Percentiles rank a stretch among this genome's conserved stretches.
Evolutionary conservation across 2,113 vertebrate genomes (phyloP).

Genomic region (Petrocephalus zakoni): DNA sequence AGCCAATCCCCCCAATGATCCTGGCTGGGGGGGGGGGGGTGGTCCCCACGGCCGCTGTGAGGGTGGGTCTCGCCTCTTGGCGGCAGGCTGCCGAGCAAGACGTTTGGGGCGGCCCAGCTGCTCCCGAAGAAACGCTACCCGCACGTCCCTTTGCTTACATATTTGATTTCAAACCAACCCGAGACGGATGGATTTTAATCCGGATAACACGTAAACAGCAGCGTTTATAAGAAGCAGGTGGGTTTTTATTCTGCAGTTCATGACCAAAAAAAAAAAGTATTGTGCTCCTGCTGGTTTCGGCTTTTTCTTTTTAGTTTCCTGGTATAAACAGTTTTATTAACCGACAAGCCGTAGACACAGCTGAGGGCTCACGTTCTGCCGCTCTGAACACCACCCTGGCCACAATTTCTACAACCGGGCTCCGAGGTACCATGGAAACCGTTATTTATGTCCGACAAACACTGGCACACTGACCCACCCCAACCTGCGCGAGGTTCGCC

Average conservation of each 20-base stretch:
- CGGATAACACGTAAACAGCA: constrained; percentile 44
- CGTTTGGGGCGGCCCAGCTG: not conserved
- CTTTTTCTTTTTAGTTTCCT: constrained; percentile 21
- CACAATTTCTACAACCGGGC: constrained; percentile 29
- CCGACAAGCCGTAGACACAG: constrained; percentile 27
- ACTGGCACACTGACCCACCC: constrained; percentile 39
- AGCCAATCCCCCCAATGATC: not conserved
- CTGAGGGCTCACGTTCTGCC: constrained; percentile 34
- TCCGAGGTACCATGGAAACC: constrained; percentile 54
- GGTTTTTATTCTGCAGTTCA: constrained; percentile 13
- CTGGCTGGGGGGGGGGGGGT: not conserved
- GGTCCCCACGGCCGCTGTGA: no score
- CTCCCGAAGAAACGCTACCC: not conserved
- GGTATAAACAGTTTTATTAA: constrained; percentile 27
- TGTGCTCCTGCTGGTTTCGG: not conserved
- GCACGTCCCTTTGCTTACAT: constrained; percentile 37
- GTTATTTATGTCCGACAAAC: constrained; percentile 48
- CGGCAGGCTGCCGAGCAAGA: not conserved
- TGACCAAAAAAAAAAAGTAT: not conserved
- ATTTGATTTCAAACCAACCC: constrained; percentile 42
- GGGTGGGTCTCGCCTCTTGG: not conserved
- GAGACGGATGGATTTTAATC: constrained; percentile 33
- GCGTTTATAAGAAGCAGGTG: constrained; percentile 52
- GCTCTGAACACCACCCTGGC: constrained; percentile 43
- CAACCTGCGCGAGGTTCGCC: constrained; percentile 37